A percentile compares a stretch with the other conserved stretches of the same genome.
Conservation (phyloP, 1,140 invertebrate genomes). For the Macrobrachium rosenbergii region DNA sequence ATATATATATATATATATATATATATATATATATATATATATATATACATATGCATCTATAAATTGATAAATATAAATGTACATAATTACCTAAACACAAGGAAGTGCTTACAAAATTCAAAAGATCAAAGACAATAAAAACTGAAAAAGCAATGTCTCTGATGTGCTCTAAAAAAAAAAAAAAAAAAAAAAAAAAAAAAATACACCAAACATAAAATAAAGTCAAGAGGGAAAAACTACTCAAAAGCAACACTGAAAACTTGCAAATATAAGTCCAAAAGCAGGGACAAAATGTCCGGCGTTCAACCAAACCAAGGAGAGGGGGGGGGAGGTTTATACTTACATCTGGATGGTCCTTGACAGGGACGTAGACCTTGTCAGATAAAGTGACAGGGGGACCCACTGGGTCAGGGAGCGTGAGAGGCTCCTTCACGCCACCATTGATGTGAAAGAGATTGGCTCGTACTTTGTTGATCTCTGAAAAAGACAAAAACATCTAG, state of each 20-base stretch:
- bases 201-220: too few species aligned
- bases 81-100: slow-evolving; percentile 28
- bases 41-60: slow-evolving; percentile 20
- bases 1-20: too few species aligned
- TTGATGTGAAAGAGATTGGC: slow-evolving; percentile 98
- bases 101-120: background rate
- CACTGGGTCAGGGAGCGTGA: slow-evolving; percentile 92
- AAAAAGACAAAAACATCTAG: slow-evolving; percentile 74
- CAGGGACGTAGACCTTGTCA: slow-evolving; percentile 99
- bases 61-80: slow-evolving; percentile 20
- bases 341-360: slow-evolving; percentile 99
- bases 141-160: too few species aligned
- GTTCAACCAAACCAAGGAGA: background rate
- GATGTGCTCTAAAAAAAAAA: too few species aligned
- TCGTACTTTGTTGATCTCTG: slow-evolving; percentile 99
- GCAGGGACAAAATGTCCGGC: too few species aligned
- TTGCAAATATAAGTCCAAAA: too few species aligned
- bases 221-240: too few species aligned
- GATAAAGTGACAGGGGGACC: slow-evolving; percentile 92
- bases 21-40: background rate
- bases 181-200: too few species aligned
- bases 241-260: too few species aligned
- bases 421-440: slow-evolving; percentile 93
- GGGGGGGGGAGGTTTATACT: slow-evolving; percentile 76
- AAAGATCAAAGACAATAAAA: background rate